Conservation (phyloP, 2,113 vertebrate genomes). For the Laticauda laticaudata region DNA sequence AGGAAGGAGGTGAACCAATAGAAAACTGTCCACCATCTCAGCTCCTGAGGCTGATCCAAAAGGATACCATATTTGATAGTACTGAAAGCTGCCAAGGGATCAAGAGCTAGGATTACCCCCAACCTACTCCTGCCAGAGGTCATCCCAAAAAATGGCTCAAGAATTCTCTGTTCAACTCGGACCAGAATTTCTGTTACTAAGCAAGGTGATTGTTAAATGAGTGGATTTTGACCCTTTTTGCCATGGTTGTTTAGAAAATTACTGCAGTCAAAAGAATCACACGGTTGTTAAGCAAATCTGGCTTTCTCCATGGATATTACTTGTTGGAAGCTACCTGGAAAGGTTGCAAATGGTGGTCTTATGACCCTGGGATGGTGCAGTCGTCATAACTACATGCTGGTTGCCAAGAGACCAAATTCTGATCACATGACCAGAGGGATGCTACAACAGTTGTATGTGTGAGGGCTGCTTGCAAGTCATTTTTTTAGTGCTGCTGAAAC, state of each 20-base stretch:
- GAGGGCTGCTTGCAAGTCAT: not conserved
- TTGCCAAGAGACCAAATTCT: not conserved
- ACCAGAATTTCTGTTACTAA: not conserved
- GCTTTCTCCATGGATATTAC: not conserved
- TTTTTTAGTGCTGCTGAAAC: not conserved
- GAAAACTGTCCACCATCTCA: not conserved
- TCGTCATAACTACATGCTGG: not conserved
- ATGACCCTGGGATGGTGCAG: not conserved
- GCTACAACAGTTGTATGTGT: not conserved
- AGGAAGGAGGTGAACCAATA: not conserved
- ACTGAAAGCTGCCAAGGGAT: not conserved
- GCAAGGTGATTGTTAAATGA: not conserved
- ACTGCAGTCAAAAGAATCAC: not conserved
- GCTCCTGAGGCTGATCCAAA: not conserved
- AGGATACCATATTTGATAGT: not conserved
- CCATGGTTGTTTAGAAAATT: not conserved
- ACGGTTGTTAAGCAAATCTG: not conserved
- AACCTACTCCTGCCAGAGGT: not conserved
- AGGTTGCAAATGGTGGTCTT: not conserved
- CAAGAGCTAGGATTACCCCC: not conserved
- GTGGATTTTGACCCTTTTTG: not conserved
- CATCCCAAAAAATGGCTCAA: conserved; percentile 3
- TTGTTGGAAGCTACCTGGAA: not conserved
- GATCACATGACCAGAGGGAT: not conserved
- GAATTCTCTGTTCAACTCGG: not conserved